phyloP scores from a whole-genome alignment of 1,140 invertebrate genomes.

The Parapsyche elsis region DNA sequence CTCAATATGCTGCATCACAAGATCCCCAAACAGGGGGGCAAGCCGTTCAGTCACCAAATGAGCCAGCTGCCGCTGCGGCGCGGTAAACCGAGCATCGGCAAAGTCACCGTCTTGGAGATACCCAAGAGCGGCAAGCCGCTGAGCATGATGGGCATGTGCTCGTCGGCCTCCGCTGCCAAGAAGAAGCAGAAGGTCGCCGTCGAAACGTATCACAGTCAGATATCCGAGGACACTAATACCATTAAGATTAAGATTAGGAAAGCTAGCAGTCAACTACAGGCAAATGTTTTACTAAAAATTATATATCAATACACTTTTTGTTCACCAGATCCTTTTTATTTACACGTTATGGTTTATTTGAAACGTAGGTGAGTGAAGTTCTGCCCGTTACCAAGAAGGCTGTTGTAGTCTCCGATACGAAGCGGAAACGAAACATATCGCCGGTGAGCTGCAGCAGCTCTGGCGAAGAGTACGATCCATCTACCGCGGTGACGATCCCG shows the following conservation, averaged over 20 bases:
- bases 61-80: slow-evolving; percentile 67
- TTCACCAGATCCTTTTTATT: too few relatives aligned
- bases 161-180: slow-evolving; percentile 60
- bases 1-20: slow-evolving; percentile 20
- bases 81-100: slow-evolving; percentile 64
- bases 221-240: slow-evolving; percentile 64
- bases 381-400: not conserved
- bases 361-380: not conserved
- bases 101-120: slow-evolving; percentile 65
- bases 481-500: slow-evolving; percentile 59
- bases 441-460: slow-evolving; percentile 58
- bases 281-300: too few relatives aligned
- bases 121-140: slow-evolving; percentile 67
- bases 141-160: slow-evolving; percentile 65
- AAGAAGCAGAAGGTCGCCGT: slow-evolving; percentile 49
- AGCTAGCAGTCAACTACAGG: slow-evolving; percentile 28
- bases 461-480: slow-evolving; percentile 66
- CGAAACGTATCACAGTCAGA: slow-evolving; percentile 66
- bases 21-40: slow-evolving; percentile 60
- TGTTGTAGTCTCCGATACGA: not conserved
- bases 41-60: slow-evolving; percentile 65
- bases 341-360: not conserved
- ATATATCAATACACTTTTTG: too few relatives aligned
- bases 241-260: slow-evolving; percentile 65
- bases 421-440: slow-evolving; percentile 28